These are phyloP conservation scores for Dasypogon diadema DNA, from an alignment of 2,888 invertebrate genomes.

Conservation along the genomic window DNA sequence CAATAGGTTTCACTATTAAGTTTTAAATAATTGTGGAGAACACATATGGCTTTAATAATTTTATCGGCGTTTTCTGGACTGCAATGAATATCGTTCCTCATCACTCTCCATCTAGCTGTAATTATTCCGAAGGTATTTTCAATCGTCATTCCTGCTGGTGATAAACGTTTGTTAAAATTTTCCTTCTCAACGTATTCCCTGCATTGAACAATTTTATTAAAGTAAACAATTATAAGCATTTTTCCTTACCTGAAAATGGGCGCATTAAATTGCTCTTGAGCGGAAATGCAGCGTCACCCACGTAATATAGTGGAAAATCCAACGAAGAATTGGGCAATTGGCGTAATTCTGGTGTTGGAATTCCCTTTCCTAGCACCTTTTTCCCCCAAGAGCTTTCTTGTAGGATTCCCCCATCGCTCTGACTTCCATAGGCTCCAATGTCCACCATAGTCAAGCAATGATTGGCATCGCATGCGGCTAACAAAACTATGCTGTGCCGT, in stretches of 20 bases:
- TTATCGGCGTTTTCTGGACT: conserved; percentile 52
- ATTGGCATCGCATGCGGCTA: conserved; percentile 14
- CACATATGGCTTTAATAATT: conserved; percentile 54
- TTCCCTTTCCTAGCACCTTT: background rate
- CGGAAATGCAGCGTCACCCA: background rate
- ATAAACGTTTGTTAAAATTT: conserved; percentile 1
- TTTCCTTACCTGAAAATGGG: conserved; percentile 4
- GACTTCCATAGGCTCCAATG: background rate
- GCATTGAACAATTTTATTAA: background rate
- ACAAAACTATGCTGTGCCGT: background rate
- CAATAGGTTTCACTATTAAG: conserved; percentile 48
- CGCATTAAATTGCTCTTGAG: conserved; percentile 10
- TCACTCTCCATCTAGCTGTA: conserved; percentile 38
- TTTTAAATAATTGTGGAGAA: conserved; percentile 55
- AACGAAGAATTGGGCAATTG: background rate
- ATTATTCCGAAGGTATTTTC: conserved; percentile 52
- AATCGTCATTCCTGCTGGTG: conserved; percentile 22
- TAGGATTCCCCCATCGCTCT: conserved; percentile 4
- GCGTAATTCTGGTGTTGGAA: background rate
- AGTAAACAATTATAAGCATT: background rate
- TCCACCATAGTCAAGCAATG: background rate
- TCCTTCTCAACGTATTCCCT: background rate
- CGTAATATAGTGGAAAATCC: background rate
- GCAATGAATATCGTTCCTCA: conserved; percentile 50
- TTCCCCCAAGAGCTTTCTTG: background rate